Evolutionary conservation across 2,113 vertebrate genomes (phyloP), one percentile per base, ranked within the genome.

Genomic region (Leucoraja erinaceus): DNA sequence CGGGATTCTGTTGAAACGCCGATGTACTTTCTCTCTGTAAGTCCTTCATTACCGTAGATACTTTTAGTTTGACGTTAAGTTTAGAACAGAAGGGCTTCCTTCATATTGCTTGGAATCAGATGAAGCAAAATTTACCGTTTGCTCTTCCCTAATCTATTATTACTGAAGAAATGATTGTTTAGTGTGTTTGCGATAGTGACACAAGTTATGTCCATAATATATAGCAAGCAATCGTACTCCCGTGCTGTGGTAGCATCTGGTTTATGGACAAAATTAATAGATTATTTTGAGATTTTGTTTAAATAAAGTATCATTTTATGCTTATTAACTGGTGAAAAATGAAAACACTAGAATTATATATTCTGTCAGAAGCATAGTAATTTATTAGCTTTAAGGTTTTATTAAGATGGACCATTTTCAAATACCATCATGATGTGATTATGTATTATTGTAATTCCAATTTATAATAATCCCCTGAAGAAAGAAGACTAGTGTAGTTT

Each of bases 231-330:
- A 88, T 88, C 63, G 83, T 63, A 66, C 28, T 88, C 31, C 9
- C 18, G 12, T 61, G n/a, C 63, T 33, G 83, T 18, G 16, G n/a
- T 88, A 31, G 28, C 28, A 31, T 31, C 83, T 63, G 59, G 5
- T 86, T 63, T 88, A 31, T 88, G 83, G 83, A 66, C n/a, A 33
- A 88, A n/a, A 63, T 18, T 88, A 88, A 88, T 88, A 11, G 31
- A n/a, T 88, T 31, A 31, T n/a, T 88, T 63, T 88, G 22, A 61
- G 28, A 4, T 61, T 33, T 77, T 61, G 56, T 86, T 61, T 59
- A 59, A 61, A 11, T 25, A 86, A 31, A 31, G 28, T n/a, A n/a
- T 31, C 28, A 25, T 59, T 61, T 63, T 63, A 14, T 28, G 31
- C 31, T 31, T 1, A 59, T 31, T 31, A 20, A n/a, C 12, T n/a